Evolutionary conservation across 2,113 vertebrate genomes (phyloP).

Genomic region (Nibea coibor): DNA sequence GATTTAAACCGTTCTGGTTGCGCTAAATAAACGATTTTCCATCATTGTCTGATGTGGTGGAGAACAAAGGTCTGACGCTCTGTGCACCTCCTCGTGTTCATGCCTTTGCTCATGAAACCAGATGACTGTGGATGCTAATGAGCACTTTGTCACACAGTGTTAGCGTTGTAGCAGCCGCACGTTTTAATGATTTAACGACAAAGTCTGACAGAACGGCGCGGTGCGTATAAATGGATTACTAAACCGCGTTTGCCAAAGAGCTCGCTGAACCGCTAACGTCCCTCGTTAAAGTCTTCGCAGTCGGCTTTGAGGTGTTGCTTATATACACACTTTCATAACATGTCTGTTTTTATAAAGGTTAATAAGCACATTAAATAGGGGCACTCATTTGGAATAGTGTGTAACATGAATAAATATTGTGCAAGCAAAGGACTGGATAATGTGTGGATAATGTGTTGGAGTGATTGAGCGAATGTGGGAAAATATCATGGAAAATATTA

Average conservation of each 20-base stretch:
- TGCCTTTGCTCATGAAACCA: conserved; percentile 1
- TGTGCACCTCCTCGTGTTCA: background rate
- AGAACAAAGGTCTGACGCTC: background rate
- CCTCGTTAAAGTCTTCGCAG: conserved; percentile 47
- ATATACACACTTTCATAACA: conserved; percentile 36
- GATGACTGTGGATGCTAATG: conserved; percentile 40
- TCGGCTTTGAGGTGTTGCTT: conserved; percentile 63
- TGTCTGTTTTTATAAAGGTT: conserved; percentile 70
- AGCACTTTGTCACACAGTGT: conserved; percentile 44
- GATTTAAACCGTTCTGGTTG: background rate
- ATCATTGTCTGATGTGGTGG: background rate
- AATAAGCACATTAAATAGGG: conserved; percentile 68
- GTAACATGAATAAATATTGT: conserved; percentile 75
- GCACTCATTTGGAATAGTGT: conserved; percentile 59
- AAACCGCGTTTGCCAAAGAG: conserved; percentile 9
- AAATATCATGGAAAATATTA: conserved; percentile 89
- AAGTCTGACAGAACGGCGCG: conserved; percentile 23
- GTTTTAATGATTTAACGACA: conserved; percentile 37
- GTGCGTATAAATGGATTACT: conserved; percentile 28
- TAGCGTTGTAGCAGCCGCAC: conserved; percentile 9
- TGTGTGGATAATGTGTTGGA: conserved; percentile 77
- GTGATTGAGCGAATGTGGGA: conserved; percentile 81
- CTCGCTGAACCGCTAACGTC: conserved; percentile 34
- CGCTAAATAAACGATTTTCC: background rate
- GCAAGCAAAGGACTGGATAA: conserved; percentile 73